Percentiles rank a stretch among this genome's conserved stretches.
Conservation (phyloP, 2,113 vertebrate species). For the Nothoprocta pentlandii region DNA sequence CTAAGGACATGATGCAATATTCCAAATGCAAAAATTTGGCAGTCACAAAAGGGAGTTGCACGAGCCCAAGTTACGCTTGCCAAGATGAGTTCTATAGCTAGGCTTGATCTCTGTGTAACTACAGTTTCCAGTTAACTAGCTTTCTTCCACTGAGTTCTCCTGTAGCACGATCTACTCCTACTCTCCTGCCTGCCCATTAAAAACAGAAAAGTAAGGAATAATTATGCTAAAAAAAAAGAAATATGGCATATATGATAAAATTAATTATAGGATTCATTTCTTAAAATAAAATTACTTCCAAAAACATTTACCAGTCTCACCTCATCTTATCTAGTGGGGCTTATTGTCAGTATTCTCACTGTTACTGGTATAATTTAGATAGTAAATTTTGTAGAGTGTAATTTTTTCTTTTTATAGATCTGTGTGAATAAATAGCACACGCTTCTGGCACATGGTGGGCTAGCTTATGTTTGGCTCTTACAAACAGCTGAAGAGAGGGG, state of each 20-base stretch:
- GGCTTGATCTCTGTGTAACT: not conserved
- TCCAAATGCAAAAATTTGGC: not conserved
- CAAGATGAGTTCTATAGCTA: not conserved
- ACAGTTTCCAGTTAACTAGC: not conserved
- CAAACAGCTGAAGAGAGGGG: not conserved
- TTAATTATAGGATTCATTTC: not conserved
- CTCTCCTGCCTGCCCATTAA: not conserved
- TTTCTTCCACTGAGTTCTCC: not conserved
- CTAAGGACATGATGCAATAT: not conserved
- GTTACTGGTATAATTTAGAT: not conserved
- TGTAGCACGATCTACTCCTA: not conserved
- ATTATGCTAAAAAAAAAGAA: not conserved
- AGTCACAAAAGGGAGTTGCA: not conserved
- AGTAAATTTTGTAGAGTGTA: not conserved
- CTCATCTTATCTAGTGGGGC: not conserved
- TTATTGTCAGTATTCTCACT: not conserved
- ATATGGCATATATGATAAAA: not conserved
- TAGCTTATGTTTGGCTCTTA: not conserved
- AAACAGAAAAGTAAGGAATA: not conserved
- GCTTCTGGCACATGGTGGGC: not conserved
- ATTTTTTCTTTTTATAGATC: not conserved
- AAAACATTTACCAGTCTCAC: not conserved
- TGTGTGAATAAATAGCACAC: not conserved
- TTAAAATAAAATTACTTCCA: not conserved
- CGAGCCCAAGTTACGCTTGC: conserved; percentile 2